Evolutionary conservation across 2,113 vertebrate species (phyloP), one percentile per base, ranked within the genome.

Genomic region (Ascaphus truei): DNA sequence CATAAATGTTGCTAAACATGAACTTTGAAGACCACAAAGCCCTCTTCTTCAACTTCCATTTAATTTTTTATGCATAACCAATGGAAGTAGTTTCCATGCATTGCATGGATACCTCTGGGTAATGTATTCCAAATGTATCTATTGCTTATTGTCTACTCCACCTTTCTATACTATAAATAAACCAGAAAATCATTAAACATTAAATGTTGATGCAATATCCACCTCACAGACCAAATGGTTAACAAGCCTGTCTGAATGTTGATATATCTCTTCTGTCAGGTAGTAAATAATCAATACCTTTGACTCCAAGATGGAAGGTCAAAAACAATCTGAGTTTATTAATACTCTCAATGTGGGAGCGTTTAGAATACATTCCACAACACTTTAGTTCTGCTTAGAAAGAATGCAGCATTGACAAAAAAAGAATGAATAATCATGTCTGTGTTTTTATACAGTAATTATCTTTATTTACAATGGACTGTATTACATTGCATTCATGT

Each of bases 41-140:
- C 20, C 1, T 15, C 5, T 10, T 45, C 41, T 13, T 45, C 4
- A 45, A 45, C 16, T 18, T 9, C n/a, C n/a, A n/a, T n/a, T n/a
- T n/a, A n/a, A n/a, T n/a, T 18, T 57, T 25, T 59, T 31, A 27
- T 39, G 18, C 45, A 39, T 61, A 60, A 51, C 31, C 47, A 52
- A 37, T 69, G 25, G 26, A 37, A 27, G 33, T 30, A 30, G 31
- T 29, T 60, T 61, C 2, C 7, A 13, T 29, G 33, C 33, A 52
- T 34, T 45, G 31, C 61, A 26, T 37, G 45, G 41, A 51, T 60
- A 37, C 56, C 45, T 39, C 56, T 18, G 43, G 45, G 56, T 23
- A 52, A 69, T 31, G 26, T 52, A 52, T 57, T 59, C 53, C 30
- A 37, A 58, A 33, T 59, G n/a, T 68, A 68, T 61, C 57, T 41